A percentile compares a stretch with the other conserved stretches of the same genome.
Evolutionary conservation across 2,113 vertebrate species (phyloP).

Genomic region (Ochotona princeps): DNA sequence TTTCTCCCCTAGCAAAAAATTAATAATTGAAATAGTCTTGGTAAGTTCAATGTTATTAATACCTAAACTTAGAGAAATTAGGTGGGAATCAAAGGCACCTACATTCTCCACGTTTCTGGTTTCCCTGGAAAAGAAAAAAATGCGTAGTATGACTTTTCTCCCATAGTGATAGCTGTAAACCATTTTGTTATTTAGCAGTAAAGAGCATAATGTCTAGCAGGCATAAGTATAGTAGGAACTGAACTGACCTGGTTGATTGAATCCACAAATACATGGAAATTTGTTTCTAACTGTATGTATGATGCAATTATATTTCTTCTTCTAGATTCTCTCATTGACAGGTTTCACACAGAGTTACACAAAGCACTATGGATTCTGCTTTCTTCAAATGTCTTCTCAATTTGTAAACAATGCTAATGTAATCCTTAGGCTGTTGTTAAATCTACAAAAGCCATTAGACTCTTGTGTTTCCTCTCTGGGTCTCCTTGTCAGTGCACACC

Average conservation of each 20-base stretch:
- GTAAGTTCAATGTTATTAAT: not conserved
- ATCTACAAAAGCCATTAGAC: conserved; percentile 41
- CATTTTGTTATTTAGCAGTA: not conserved
- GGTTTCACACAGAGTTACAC: conserved; percentile 35
- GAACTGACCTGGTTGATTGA: not conserved
- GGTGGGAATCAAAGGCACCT: not conserved
- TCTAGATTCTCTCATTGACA: conserved; percentile 30
- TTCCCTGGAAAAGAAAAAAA: not conserved
- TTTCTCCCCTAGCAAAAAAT: not conserved
- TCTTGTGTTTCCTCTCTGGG: conserved; percentile 2
- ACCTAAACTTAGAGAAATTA: not conserved
- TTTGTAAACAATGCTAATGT: conserved; percentile 25
- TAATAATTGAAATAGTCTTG: not conserved
- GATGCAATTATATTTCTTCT: conserved; percentile 13
- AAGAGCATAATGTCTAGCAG: not conserved
- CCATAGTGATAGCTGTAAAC: not conserved
- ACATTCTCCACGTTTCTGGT: not conserved
- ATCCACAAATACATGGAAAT: not conserved
- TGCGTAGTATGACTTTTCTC: not conserved
- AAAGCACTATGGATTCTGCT: conserved; percentile 42
- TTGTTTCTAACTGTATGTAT: not conserved
- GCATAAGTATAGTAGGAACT: not conserved
- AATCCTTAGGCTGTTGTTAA: conserved; percentile 58
- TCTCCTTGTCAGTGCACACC: not conserved
- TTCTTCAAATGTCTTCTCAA: conserved; percentile 56